Percentiles rank a stretch among this genome's conserved stretches.
Evolutionary conservation across 2,113 vertebrate genomes (phyloP).

Genomic region (Notiomystis cincta): DNA sequence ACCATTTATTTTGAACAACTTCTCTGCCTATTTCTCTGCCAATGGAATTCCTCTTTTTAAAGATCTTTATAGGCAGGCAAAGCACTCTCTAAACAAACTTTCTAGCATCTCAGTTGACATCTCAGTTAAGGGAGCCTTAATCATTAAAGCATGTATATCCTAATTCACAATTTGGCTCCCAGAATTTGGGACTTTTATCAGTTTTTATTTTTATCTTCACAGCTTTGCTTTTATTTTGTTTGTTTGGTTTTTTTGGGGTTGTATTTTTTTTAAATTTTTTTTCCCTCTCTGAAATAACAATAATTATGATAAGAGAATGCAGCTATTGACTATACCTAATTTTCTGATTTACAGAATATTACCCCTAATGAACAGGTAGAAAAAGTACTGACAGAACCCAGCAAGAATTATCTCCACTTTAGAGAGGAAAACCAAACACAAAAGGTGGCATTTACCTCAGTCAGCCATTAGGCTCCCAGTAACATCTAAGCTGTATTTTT

Average conservation of each 20-base stretch:
- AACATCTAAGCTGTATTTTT: not conserved
- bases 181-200: not conserved
- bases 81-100: not conserved
- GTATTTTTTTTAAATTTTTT: too few relatives aligned
- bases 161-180: not conserved
- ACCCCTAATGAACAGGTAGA: not conserved
- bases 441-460: not conserved
- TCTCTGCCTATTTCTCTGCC: not conserved
- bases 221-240: not conserved
- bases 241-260: rapidly evolving
- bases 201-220: not conserved
- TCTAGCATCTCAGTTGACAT: not conserved
- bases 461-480: not conserved
- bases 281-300: not conserved
- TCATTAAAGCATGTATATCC: not conserved
- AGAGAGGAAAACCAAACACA: not conserved
- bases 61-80: not conserved
- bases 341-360: not conserved
- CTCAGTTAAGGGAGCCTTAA: not conserved
- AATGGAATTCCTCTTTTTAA: not conserved
- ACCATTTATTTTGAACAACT: not conserved
- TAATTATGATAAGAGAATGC: not conserved
- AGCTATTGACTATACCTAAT: not conserved
- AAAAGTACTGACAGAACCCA: not conserved
- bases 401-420: not conserved